Evolutionary conservation across 2,113 vertebrate species (phyloP), one percentile per base, ranked within the genome.

Genomic region (Rhea pennata): DNA sequence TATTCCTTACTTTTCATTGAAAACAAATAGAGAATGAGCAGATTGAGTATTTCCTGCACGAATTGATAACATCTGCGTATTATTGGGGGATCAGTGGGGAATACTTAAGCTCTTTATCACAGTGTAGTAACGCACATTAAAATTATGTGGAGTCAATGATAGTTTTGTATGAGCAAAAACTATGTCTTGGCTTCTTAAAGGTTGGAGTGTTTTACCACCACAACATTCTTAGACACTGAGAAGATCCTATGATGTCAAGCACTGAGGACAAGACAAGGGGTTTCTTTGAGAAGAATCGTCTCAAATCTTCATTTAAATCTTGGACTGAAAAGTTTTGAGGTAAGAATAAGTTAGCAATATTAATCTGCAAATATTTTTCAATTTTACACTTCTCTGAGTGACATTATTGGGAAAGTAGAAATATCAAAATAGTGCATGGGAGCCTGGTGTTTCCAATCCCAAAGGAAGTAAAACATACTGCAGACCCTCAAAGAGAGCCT

Each of bases 31-130:
- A 12, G 48, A 83, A 92, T 69, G 31, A 92, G 24, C 76, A 93
- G 76, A 77, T 26, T 64, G n/a, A 31, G 22, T 75, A 42, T 88
- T 92, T 96, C 83, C 85, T 94, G 69, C 76, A 69, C 61, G 69
- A 93, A 94, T 33, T 78, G 76, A 29, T 75, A 88, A 77, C 61
- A 95, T 90, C 85, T 95, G 85, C 3, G 0, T 77, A 23, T 90
- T 95, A 23, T 29, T 84, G 69, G 51, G 62, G 64, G 16, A 81
- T 62, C 44, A 50, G 59, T 78, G 44, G 75, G 87, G 71, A 95
- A 90, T 90, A 40, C 9, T 67, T 46, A 39, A 67, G 23, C 73
- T 46, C 16, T 93, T 87, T 93, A 75, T 65, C 65, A 39, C 27
- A 65, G 27, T 23, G 5, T 23, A 71, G 31, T 87, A 95, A 90